These are phyloP conservation scores for Siniperca obscura DNA, from an alignment of 2,797 vertebrate species.

Conservation along the genomic window DNA sequence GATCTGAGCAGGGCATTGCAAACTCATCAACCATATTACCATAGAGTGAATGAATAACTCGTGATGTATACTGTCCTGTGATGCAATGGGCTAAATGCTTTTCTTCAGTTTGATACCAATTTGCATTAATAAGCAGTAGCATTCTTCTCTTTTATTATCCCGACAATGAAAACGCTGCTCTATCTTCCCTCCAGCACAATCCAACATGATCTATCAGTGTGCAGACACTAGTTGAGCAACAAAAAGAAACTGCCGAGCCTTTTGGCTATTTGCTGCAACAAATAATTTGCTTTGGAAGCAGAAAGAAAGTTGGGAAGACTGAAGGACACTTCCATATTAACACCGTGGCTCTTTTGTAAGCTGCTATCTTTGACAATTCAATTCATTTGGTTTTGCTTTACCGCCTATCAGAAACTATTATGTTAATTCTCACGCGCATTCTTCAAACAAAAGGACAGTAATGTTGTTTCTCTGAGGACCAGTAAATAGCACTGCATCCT, in stretches of 20 bases:
- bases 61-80: conserved; percentile 54
- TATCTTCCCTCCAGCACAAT: conserved; percentile 68
- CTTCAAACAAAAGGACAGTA: conserved; percentile 21
- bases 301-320: conserved; percentile 70
- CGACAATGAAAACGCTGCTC: conserved; percentile 67
- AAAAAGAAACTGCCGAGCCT: conserved; percentile 67
- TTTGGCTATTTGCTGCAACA: conserved; percentile 77
- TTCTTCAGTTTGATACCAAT: conserved; percentile 73
- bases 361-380: conserved; percentile 46
- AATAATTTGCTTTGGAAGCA: conserved; percentile 81
- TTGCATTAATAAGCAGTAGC: conserved; percentile 78
- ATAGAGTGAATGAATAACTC: conserved; percentile 63
- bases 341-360: conserved; percentile 52
- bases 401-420: conserved; percentile 51
- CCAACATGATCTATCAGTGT: conserved; percentile 71
- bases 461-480: conserved; percentile 12
- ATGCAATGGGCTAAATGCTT: conserved; percentile 58
- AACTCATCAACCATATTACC: conserved; percentile 69
- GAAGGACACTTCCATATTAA: conserved; percentile 62
- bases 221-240: conserved; percentile 69
- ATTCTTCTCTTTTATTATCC: conserved; percentile 74
- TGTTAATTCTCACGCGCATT: conserved; percentile 55
- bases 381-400: conserved; percentile 55
- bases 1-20: conserved; percentile 62
- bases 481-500: conserved; percentile 43